Evolutionary conservation across 2,113 vertebrate species (phyloP).

Genomic region (Oncorhynchus kisutch): DNA sequence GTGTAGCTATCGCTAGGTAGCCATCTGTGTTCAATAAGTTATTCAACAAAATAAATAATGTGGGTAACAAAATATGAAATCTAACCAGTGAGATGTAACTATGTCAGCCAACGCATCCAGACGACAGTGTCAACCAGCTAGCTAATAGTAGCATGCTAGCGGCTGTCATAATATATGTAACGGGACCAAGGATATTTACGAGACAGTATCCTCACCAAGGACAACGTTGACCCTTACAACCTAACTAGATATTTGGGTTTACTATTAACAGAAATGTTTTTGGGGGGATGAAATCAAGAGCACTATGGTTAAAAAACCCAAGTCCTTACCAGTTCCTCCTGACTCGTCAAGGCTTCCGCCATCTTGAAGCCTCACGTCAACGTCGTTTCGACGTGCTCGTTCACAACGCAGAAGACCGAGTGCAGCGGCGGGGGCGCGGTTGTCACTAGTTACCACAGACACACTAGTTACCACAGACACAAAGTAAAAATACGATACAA

Average conservation of each 20-base stretch:
- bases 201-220: neutral
- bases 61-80: too few species aligned
- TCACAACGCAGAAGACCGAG: slow-evolving; percentile 79
- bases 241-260: neutral
- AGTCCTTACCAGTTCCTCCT: slow-evolving; percentile 79
- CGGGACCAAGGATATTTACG: slow-evolving; percentile 51
- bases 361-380: slow-evolving; percentile 80
- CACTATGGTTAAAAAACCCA: slow-evolving; percentile 31
- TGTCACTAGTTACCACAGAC: neutral
- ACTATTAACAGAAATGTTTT: neutral
- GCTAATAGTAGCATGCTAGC: slow-evolving; percentile 37
- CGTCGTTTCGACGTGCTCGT: slow-evolving; percentile 62
- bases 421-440: too few species aligned
- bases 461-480: neutral
- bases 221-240: neutral
- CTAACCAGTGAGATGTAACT: too few species aligned
- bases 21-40: too few species aligned
- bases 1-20: neutral
- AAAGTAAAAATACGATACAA: too few species aligned
- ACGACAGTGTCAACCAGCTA: slow-evolving; percentile 26
- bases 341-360: slow-evolving; percentile 81
- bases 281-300: neutral
- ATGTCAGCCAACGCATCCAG: too few species aligned
- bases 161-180: slow-evolving; percentile 8
- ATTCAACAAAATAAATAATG: too few species aligned